Percentiles rank a stretch among this genome's conserved stretches.
These are phyloP conservation scores for Steinernema scapterisci DNA, from an alignment of 2,888 invertebrate genomes.

Conservation along the genomic window DNA sequence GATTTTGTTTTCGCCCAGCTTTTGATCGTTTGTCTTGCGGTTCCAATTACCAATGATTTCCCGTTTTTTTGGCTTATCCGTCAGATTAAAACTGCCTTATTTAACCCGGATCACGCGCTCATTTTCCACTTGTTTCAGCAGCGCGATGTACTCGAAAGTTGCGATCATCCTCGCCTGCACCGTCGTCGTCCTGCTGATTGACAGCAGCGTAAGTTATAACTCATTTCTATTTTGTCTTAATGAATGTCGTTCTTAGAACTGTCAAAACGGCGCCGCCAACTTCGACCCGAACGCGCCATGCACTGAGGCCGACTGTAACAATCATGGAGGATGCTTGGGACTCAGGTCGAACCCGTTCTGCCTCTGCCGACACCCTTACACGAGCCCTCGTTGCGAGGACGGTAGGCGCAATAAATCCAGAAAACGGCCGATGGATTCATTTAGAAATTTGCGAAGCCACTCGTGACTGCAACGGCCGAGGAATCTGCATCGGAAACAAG, in stretches of 20 bases:
- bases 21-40: no score
- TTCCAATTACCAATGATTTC: background rate
- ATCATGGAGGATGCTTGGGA: slow-evolving; percentile 58
- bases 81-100: background rate
- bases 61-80: slow-evolving; percentile 11
- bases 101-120: background rate
- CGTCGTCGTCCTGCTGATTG: background rate
- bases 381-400: slow-evolving; percentile 61
- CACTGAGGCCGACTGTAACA: slow-evolving; percentile 54
- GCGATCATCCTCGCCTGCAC: background rate
- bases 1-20: no score
- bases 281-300: slow-evolving; percentile 36
- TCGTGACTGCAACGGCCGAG: slow-evolving; percentile 63
- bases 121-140: background rate
- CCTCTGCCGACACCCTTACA: slow-evolving; percentile 57
- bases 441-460: slow-evolving; percentile 59
- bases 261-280: background rate
- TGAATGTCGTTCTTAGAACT: background rate
- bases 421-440: slow-evolving; percentile 26
- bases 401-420: slow-evolving; percentile 42
- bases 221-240: background rate
- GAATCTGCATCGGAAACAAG: slow-evolving; percentile 59
- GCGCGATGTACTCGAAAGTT: background rate
- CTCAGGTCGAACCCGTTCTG: slow-evolving; percentile 55
- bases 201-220: background rate